Base-by-base conservation (phyloP, 2,113 vertebrate species). In the Eleginops maclovinus region DNA sequence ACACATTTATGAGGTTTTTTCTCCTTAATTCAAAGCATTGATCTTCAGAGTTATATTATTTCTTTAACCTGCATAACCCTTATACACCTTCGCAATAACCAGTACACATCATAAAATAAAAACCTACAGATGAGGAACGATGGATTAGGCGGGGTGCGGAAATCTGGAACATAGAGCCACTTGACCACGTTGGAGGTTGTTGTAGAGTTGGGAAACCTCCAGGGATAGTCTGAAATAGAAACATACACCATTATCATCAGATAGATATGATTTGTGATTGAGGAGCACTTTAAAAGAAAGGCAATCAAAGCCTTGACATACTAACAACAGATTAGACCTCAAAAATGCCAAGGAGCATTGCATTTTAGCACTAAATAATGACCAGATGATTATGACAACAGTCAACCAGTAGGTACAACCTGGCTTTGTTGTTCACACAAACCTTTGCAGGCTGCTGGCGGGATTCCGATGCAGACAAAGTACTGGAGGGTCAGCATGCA, bases 111-210 rank as follows among this genome's bases (percentile, higher is more conserved):
- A 24, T 9, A 5, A 26, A 19, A 50, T 3, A n/a, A 43, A 36
- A 8, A 96, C 97, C 92, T 94, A 99, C 98, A 99, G 84, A 98
- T 92, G 56, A 99, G 97, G 78, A 99, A 99, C 54, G 94, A 85
- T 0, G 98, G 91, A 82, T 96, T 96, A 64, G 98, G 98, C 28
- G 75, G 93, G 74, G 95, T 95, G 77, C 89, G 94, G 93, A 99
- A 99, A 77, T 99, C 98, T 31, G 98, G 98, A 77, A 99, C 94
- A 79, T 98, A 99, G 54, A 99, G 94, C 98, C 98, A 99, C 89
- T 98, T 99, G 89, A 99, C 95, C 90, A 99, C 96, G 22, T 99
- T 98, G 82, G 97, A 96, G 51, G 97, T 95, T 81, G 97, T 96
- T 41, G 79, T 91, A 72, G 96, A 95, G 71, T 90, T 93, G 21